Evolutionary conservation across 2,113 vertebrate genomes (phyloP).

Genomic region (Raphicerus campestris): DNA sequence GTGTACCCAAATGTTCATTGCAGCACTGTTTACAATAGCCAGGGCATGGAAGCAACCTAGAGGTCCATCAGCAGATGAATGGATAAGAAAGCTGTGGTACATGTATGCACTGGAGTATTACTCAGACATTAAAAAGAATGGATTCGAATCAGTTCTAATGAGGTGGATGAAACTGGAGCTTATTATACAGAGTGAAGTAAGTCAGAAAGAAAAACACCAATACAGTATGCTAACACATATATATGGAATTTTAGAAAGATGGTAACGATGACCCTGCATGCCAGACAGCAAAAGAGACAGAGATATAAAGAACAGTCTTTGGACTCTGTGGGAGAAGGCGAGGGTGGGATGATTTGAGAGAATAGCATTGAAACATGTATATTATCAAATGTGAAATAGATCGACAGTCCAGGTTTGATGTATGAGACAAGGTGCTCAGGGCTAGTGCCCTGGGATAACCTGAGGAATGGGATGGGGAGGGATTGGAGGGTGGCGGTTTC

Average conservation of each 20-base stretch:
- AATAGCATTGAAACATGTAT: background rate
- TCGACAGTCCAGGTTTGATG: background rate
- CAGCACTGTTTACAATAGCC: background rate
- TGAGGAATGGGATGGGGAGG: background rate
- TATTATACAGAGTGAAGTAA: background rate
- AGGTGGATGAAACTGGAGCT: no score
- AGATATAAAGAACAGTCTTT: background rate
- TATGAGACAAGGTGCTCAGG: background rate
- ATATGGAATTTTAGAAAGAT: background rate
- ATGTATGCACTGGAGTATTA: no score
- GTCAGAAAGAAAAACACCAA: background rate
- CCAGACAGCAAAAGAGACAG: background rate
- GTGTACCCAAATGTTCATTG: background rate
- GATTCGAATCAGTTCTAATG: no score
- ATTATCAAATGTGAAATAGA: background rate
- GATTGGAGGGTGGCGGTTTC: background rate
- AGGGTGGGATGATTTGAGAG: background rate
- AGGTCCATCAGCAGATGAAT: background rate
- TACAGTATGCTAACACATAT: background rate
- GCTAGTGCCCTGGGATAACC: background rate
- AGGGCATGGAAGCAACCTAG: background rate
- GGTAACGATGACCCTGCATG: background rate
- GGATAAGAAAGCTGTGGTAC: background rate
- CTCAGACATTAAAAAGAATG: no score
- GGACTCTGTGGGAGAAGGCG: background rate